Evolutionary conservation across 2,888 invertebrate species (phyloP).

Genomic region (Nephrotoma flavescens): DNA sequence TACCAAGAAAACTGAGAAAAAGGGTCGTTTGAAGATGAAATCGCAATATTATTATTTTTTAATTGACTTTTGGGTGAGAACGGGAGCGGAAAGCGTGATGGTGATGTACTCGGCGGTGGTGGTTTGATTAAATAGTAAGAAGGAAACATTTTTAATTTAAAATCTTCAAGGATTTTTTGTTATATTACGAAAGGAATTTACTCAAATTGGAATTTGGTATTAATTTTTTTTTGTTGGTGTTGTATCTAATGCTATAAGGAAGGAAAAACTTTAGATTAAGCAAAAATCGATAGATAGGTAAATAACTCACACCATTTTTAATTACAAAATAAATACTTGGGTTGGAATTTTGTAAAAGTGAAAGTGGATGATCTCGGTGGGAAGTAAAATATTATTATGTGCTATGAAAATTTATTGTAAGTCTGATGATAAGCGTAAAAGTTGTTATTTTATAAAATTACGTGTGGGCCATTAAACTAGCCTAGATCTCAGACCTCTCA

Average conservation of each 20-base stretch:
- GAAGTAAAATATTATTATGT: too few species aligned
- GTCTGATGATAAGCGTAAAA: too few species aligned
- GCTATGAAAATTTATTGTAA: too few species aligned
- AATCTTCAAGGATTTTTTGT: not conserved
- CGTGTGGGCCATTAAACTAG: too few species aligned
- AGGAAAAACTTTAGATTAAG: not conserved
- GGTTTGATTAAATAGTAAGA: not conserved
- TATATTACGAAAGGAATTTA: not conserved
- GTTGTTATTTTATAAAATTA: too few species aligned
- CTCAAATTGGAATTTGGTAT: not conserved
- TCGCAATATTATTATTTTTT: not conserved
- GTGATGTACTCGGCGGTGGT: not conserved
- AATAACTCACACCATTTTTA: not conserved
- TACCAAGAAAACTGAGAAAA: not conserved
- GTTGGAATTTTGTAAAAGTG: too few species aligned
- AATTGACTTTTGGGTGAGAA: not conserved
- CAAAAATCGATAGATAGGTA: not conserved
- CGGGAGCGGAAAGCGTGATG: not conserved
- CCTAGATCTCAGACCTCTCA: too few species aligned
- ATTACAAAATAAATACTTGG: too few species aligned
- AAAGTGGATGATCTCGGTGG: too few species aligned
- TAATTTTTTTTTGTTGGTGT: not conserved
- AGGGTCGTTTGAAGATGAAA: not conserved
- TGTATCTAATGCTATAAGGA: not conserved
- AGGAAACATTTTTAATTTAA: not conserved